Evolutionary conservation across 2,113 vertebrate genomes (phyloP).

Genomic region (Callipepla californica): DNA sequence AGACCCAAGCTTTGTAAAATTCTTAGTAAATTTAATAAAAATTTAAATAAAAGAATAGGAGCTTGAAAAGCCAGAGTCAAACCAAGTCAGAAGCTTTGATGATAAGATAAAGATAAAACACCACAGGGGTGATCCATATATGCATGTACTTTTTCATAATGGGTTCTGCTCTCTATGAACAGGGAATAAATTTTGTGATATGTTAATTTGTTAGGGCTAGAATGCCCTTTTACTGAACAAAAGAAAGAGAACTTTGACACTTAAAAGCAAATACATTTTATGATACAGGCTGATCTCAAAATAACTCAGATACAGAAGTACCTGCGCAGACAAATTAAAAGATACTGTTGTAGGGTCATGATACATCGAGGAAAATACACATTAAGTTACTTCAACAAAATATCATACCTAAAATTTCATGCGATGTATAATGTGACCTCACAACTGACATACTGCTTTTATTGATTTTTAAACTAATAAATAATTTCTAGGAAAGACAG

Average conservation of each 20-base stretch:
- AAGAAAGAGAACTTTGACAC: not conserved
- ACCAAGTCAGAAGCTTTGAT: slow-evolving; percentile 58
- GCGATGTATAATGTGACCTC: not conserved
- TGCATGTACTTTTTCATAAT: slow-evolving; percentile 10
- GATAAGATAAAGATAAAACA: slow-evolving; percentile 57
- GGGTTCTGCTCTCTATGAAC: slow-evolving; percentile 23
- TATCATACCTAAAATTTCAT: not conserved
- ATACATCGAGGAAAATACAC: slow-evolving; percentile 7
- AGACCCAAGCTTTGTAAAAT: slow-evolving; percentile 23
- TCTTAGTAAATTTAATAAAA: slow-evolving; percentile 54
- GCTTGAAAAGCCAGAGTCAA: slow-evolving; percentile 45
- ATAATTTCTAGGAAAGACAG: not conserved
- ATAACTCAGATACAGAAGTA: not conserved
- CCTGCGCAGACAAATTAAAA: not conserved
- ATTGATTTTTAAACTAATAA: not conserved
- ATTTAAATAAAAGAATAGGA: slow-evolving; percentile 31
- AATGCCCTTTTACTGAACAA: slow-evolving; percentile 10
- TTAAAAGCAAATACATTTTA: slow-evolving; percentile 30
- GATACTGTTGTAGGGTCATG: not conserved
- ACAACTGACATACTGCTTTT: not conserved
- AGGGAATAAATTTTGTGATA: slow-evolving; percentile 45
- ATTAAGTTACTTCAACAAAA: not conserved
- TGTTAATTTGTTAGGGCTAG: slow-evolving; percentile 56
- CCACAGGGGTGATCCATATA: slow-evolving; percentile 42
- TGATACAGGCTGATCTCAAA: not conserved